Percentiles rank a stretch among this genome's conserved stretches.
phyloP scores from a whole-genome alignment of 2,113 vertebrate species.

The Hepsetus odoe region DNA sequence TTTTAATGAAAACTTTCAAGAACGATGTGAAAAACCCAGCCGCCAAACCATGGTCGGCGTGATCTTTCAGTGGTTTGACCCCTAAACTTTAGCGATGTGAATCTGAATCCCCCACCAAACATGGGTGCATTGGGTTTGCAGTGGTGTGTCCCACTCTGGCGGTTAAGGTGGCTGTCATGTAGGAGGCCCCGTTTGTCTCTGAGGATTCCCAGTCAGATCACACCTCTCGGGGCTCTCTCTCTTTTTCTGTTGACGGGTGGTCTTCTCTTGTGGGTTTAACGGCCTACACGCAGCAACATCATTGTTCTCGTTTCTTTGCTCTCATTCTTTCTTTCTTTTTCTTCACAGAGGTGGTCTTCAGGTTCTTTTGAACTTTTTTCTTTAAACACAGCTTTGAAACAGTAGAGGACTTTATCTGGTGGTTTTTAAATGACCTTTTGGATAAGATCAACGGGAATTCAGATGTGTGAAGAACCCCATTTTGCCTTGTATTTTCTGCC shows the following conservation, averaged over 20 bases:
- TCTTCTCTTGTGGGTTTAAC: conserved; percentile 35
- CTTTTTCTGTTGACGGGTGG: conserved; percentile 19
- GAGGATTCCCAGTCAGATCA: conserved; percentile 49
- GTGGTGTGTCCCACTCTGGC: conserved; percentile 6
- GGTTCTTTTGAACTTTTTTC: background rate
- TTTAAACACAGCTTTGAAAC: conserved; percentile 15
- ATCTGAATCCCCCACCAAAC: conserved; percentile 28
- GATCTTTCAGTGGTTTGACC: conserved; percentile 45
- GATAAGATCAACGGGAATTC: conserved; percentile 42
- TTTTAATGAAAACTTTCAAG: background rate
- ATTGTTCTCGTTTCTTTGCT: conserved; percentile 28
- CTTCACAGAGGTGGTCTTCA: conserved; percentile 11
- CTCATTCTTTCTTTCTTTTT: conserved; percentile 4
- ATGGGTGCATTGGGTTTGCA: background rate
- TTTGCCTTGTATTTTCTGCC: background rate
- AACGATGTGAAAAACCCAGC: conserved; percentile 5
- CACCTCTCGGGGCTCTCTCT: background rate
- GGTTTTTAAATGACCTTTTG: conserved; percentile 48
- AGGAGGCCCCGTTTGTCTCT: conserved; percentile 25
- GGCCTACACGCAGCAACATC: background rate
- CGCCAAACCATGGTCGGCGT: background rate
- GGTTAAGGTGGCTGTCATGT: conserved; percentile 11
- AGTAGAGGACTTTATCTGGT: background rate
- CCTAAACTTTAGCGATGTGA: conserved; percentile 40
- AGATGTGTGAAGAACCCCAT: background rate